Evolutionary conservation across 2,113 vertebrate genomes (phyloP), one percentile per base, ranked within the genome.

Genomic region (Xiphophorus maculatus): DNA sequence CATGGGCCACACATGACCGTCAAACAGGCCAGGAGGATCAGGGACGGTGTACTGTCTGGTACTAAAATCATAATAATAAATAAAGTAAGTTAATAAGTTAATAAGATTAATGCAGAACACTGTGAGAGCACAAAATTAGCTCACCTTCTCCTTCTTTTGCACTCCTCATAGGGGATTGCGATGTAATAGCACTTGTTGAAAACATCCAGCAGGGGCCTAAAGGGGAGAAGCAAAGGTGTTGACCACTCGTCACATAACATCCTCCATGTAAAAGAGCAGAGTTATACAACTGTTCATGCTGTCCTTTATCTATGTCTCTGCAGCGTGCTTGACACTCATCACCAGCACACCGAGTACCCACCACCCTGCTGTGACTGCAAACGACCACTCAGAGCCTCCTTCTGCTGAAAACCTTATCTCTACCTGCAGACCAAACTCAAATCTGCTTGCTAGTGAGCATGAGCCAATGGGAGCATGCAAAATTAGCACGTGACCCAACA

Each of bases 1-100:
- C 95, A 96, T 96, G 1, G 95, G 95, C 95, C 95, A 96, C 69
- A 96, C 95, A 0, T 96, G 95, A 35, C 94, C 95, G 9, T 95
- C 95, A 69, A 96, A 96, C 74, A 96, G 81, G 14, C 95, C 95
- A 0, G 95, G 94, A 28, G 95, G 94, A 79, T 96, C 95, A 0
- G 95, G 95, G n/a, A 96, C 92, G 0, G 92, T 95, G 89, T 96
- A 96, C 30, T 93, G 89, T 29, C 95, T 92, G 1, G 86, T 93
- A 89, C 95, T 96, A 42, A 67, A 58, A 85, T 8, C 4, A 81
- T 28, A 76, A 71, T 66, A 27, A 66, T 9, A n/a, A 58, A 58
- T 25, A 10, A 9, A 58, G 51, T 58, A n/a, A 58, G 51, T 25
- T 2, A n/a, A 22, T 25, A 17, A 22, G 30, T 7, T 6, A 51